Conservation (phyloP, 2,797 vertebrate species). For the Peromyscus aztecus region DNA sequence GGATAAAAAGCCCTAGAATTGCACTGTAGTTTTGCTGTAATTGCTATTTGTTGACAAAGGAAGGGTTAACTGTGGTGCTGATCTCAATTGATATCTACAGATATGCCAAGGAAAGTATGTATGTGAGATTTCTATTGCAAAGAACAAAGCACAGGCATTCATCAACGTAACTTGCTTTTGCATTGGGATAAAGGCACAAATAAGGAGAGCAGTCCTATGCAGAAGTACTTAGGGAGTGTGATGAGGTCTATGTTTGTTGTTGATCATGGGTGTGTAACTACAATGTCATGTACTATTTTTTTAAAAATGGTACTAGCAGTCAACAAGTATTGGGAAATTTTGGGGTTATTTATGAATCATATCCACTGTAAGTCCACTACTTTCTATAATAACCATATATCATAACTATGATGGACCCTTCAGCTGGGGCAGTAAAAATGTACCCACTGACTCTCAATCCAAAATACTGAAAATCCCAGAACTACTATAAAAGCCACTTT, state of each 20-base stretch:
- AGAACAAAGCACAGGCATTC: conserved; percentile 7
- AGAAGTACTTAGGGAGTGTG: not conserved
- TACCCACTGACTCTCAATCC: not conserved
- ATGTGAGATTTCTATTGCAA: not conserved
- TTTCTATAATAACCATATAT: not conserved
- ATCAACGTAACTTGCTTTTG: not conserved
- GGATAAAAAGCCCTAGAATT: conserved; percentile 62
- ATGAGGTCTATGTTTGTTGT: not conserved
- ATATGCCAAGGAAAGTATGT: conserved; percentile 52
- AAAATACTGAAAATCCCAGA: not conserved
- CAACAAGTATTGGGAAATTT: not conserved
- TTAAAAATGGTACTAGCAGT: not conserved
- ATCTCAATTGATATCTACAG: conserved; percentile 17
- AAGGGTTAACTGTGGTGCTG: conserved; percentile 55
- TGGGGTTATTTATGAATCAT: not conserved
- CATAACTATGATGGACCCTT: not conserved
- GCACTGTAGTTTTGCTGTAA: conserved; percentile 57
- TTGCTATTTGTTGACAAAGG: conserved; percentile 56
- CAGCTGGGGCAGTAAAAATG: not conserved
- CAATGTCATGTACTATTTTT: not conserved
- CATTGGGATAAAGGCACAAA: not conserved
- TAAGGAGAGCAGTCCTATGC: not conserved
- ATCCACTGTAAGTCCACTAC: not conserved
- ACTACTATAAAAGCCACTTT: not conserved
- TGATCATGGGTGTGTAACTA: not conserved